Evolutionary conservation across 2,797 vertebrate genomes (phyloP).

Genomic region (Coreius guichenoti): DNA sequence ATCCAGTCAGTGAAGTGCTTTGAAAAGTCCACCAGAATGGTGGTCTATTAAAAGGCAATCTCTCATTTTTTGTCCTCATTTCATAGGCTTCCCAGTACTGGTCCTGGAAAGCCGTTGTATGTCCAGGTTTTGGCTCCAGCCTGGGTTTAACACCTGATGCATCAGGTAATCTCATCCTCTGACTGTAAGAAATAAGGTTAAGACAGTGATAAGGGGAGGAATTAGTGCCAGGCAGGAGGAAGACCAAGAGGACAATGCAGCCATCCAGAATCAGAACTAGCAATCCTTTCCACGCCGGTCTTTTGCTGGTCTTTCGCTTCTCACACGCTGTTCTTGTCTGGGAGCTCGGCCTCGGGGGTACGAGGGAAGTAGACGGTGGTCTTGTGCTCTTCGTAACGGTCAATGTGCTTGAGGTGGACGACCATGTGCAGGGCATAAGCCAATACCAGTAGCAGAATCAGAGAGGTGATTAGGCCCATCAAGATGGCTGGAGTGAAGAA

Average conservation of each 20-base stretch:
- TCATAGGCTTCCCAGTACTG: slow-evolving; percentile 56
- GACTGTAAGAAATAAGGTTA: slow-evolving; percentile 29
- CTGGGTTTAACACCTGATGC: slow-evolving; percentile 75
- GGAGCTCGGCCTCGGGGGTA: slow-evolving; percentile 70
- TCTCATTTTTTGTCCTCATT: slow-evolving; percentile 58
- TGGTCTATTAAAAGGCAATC: slow-evolving; percentile 76
- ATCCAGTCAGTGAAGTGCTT: slow-evolving; percentile 46
- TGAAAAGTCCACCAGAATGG: slow-evolving; percentile 57
- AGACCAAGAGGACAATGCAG: slow-evolving; percentile 55
- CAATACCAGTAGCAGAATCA: slow-evolving; percentile 90
- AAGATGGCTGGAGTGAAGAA: slow-evolving; percentile 89
- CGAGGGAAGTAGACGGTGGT: slow-evolving; percentile 80
- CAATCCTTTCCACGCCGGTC: slow-evolving; percentile 60
- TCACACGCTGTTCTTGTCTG: slow-evolving; percentile 85
- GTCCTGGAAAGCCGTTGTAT: slow-evolving; percentile 61
- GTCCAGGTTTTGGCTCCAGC: slow-evolving; percentile 71
- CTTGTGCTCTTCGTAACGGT: slow-evolving; percentile 86
- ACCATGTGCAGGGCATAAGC: slow-evolving; percentile 93
- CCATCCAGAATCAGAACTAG: slow-evolving; percentile 57
- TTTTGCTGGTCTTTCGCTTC: slow-evolving; percentile 58
- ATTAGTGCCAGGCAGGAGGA: slow-evolving; percentile 54
- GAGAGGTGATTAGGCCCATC: slow-evolving; percentile 88
- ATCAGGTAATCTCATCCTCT: slow-evolving; percentile 52
- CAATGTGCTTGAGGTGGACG: slow-evolving; percentile 89
- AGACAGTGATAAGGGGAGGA: slow-evolving; percentile 40